Base-by-base conservation (phyloP, 1,140 invertebrate genomes). In the Nixonia krombeini region DNA sequence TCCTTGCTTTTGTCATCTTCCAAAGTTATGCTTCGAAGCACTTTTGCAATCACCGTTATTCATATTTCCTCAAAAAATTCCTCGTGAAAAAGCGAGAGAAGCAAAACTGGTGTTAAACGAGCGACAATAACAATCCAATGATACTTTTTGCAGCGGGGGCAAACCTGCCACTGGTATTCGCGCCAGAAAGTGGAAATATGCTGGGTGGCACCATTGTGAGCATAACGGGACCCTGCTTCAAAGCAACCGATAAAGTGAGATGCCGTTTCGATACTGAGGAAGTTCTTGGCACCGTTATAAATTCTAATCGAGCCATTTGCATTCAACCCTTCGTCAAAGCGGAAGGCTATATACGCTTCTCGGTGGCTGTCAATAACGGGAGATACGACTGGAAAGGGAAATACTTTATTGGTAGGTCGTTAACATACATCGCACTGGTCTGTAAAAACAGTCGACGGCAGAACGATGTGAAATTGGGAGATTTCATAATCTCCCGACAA, bases 171-270 rank as follows among this genome's bases (percentile, higher is more conserved):
- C 80, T 97, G 17, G 90, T 94, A 42, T 96, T 97, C 75, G 94
- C 96, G 0, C 95, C 96, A 0, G 94, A 97, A 81, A 95, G 93
- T 78, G 95, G 96, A 10, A 96, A 96, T 79, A 98, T 98, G 96
- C 84, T 98, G 37, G 96, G 96, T 1, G 96, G 96, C 6, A 96
- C 94, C 0, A 90, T 97, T 35, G 94, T 98, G 2, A 97, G 98
- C 75, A 94, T 98, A 17, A 97, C 96, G 0, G 96, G 96, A 0
- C 96, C 96, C 6, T 98, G 96, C 80, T 95, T 96, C 71, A 86
- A 88, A 65, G 87, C 87, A 0, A 88, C 88, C 10, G 88, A 91
- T 56, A 90, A 92, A 64, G 89, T 97, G 9, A 90, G 87, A 26
- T 96, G 95, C 73, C 89, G 91, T 57, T 95, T 95, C 72, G 93